Evolutionary conservation across 2,888 invertebrate genomes (phyloP), one percentile per base, ranked within the genome.

Genomic region (Drosophila infuscata): DNA sequence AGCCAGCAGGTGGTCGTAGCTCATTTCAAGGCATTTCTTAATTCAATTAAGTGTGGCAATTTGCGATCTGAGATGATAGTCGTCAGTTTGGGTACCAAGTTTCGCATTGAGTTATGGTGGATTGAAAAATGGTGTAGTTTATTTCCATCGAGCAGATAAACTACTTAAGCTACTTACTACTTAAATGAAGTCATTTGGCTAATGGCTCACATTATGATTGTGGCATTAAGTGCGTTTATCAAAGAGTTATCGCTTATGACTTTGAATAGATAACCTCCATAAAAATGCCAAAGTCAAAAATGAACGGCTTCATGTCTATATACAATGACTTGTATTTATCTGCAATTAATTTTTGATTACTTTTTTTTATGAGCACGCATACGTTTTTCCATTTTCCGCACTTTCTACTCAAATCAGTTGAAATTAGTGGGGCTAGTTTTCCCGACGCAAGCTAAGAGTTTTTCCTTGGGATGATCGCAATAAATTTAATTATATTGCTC

Each of bases 1-100:
- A 69, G 66, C 74, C 81, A 83, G 87, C 87, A 73, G 83, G 80
- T 63, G 84, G 74, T 48, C 48, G 35, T 25, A 43, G 12, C 67
- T 30, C 46, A 66, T 46, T 52, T 48, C 66, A 17, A 48, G 61
- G 48, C 62, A 64, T 76, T 63, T 48, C 71, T 62, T 54, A 61
- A 58, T 60, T 62, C 36, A 43, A 41, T 25, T n/a, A 63, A 25
- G 49, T 52, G 51, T 60, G 58, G 62, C 66, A 58, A 33, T 66
- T 66, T 70, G 56, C 71, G 59, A 70, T 70, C 75, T 32, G 17
- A 41, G 46, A 35, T 49, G 66, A 80, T 66, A 57, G 38, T 32
- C 29, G 54, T 36, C 29, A 36, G 54, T 51, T 51, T 6, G 36
- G 33, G 15, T 46, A 46, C 35, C 38, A 29, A 36, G 38, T 48